Base-by-base conservation (phyloP, 2,888 invertebrate genomes). In the Microctonus brassicae region DNA sequence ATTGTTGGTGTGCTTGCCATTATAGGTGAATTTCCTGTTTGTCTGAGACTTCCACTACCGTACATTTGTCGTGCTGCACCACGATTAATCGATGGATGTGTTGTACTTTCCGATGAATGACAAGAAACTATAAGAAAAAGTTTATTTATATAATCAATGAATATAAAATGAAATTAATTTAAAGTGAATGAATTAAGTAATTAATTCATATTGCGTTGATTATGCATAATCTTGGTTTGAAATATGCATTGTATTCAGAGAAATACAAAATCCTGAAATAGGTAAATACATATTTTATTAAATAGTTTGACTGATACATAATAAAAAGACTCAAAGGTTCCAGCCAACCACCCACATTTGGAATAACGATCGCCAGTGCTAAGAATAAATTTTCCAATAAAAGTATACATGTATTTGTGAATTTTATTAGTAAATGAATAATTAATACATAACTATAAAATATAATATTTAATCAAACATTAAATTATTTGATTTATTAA, bases 51-150 rank as follows among this genome's bases (percentile, higher is more conserved):
- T 64, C 90, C 90, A 9, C 90, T 90, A 58, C 90, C 90, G 77
- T 89, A 90, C 88, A 91, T 90, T 81, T 90, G 90, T 33, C 91
- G 87, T 75, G 90, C 88, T 80, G 91, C 86, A 82, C 90, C 90
- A 39, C 88, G 90, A 79, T 90, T 90, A 79, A 89, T 89, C 0
- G 89, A 89, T 1, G 89, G 88, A 68, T 90, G 89, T n/a, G 86
- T 82, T 53, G 84, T 76, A 6, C 83, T 80, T 69, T 84, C 83
- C 57, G 77, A 73, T 47, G 47, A 17, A 4, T 47, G 47, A 47
- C 47, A 17, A 47, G 17, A n/a, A 20, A 47, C 72, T 72, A 24
- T 10, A 66, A 70, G 7, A 3, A 29, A 29, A 29, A 5, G 5
- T 11, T 39, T 11, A 20, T 60, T 24, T 29, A 33, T 20, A 42